Base-by-base conservation (phyloP, 2,797 vertebrate species). In the Calcarius lapponicus region DNA sequence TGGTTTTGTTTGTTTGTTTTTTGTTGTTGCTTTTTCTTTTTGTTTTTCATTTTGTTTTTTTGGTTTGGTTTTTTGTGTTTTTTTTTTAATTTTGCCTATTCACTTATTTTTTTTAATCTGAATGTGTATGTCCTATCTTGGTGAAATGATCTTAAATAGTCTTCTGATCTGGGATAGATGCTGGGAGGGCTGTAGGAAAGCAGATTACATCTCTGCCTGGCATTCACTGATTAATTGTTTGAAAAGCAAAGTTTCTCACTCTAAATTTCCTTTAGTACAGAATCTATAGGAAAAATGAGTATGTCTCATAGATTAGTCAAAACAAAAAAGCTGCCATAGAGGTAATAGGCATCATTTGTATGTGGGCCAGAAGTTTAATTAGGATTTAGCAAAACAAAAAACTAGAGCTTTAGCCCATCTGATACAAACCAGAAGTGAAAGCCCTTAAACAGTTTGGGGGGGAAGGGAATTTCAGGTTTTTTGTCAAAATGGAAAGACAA, bases 351-450 rank as follows among this genome's bases (percentile, higher is more conserved):
- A 80, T 67, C 11, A 57, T 95, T 92, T 84, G n/a, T 74, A 31
- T 42, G 31, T 65, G 34, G 65, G 65, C 53, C 80, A 94, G 67
- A 81, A 90, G 56, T 86, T 93, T 89, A 87, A 93, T 90, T 90
- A 95, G 60, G 60, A 67, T 81, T 88, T 93, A 80, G 38, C 64
- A 86, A 90, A 91, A 36, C 31, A 67, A 78, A 90, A 93, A 66
- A 56, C 22, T 29, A 50, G 28, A 74, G 17, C 34, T 86, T 76
- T 57, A 86, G 60, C 38, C 45, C 71, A 58, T 82, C 70, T 83
- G 65, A 95, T 80, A 34, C 24, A 92, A 84, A 60, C 5, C 42
- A 90, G 53, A 96, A 93, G 50, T 78, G 50, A 92, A 96, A 92
- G 28, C 16, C 36, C 13, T 60, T 56, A 43, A 84, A 70, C 9